These are phyloP conservation scores for Anarhynchus alexandrinus DNA, from an alignment of 2,113 vertebrate species.

Conservation along the genomic window DNA sequence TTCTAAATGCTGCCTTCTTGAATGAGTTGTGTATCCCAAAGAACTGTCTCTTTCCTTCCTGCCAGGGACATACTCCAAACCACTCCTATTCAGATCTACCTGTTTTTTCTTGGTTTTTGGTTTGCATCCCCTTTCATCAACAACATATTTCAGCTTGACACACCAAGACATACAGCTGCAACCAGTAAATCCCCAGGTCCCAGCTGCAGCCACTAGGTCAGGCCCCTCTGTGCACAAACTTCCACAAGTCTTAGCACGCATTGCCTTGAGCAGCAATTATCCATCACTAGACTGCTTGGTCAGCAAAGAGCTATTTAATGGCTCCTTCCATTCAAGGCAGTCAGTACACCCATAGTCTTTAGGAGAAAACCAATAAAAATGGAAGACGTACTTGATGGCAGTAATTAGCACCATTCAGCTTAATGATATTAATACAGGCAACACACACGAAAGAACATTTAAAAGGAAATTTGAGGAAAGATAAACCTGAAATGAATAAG, in stretches of 20 bases:
- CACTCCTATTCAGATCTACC: fast-evolving
- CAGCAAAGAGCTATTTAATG: neutral
- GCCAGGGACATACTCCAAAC: neutral
- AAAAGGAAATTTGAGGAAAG: neutral
- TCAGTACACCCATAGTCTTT: neutral
- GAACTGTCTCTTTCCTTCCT: neutral
- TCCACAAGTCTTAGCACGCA: neutral
- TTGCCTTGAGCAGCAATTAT: neutral
- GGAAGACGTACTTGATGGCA: neutral
- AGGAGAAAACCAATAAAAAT: neutral
- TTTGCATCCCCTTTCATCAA: neutral
- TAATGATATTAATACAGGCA: neutral
- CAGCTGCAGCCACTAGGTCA: neutral
- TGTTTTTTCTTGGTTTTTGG: neutral
- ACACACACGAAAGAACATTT: neutral
- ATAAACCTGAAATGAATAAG: neutral
- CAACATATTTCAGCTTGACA: neutral
- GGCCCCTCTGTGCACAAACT: neutral
- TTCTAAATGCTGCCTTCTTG: neutral
- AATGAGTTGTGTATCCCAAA: neutral
- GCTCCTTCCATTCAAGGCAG: neutral
- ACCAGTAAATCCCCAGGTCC: neutral
- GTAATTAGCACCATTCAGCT: neutral
- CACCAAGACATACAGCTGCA: neutral
- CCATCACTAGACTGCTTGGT: neutral